Conservation (phyloP, 2,797 vertebrate genomes). For the Pantherophis vulpinus region DNA sequence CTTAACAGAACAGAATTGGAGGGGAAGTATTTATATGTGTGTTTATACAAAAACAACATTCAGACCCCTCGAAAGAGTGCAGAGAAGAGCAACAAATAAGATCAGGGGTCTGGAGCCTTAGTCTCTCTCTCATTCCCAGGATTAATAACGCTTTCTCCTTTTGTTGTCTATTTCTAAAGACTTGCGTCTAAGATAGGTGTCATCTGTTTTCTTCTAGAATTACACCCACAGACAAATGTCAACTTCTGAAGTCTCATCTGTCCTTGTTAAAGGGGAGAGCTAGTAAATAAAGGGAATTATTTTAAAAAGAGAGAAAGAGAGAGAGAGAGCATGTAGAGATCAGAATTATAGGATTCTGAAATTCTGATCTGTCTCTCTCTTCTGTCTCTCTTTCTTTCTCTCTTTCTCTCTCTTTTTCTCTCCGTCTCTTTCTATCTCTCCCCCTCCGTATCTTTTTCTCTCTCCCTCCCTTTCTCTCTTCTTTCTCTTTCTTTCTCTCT, state of each 20-base stretch:
- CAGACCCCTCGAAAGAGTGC: too few relatives aligned
- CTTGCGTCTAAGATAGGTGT: conserved; percentile 54
- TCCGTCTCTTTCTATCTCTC: too few relatives aligned
- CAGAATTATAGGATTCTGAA: not conserved
- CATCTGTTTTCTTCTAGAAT: conserved; percentile 61
- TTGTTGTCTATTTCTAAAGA: conserved; percentile 67
- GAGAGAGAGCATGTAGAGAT: not conserved
- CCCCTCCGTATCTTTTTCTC: too few relatives aligned
- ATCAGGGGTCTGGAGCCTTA: too few relatives aligned
- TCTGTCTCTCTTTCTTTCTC: too few relatives aligned
- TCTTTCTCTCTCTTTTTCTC: too few relatives aligned
- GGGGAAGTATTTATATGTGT: too few relatives aligned
- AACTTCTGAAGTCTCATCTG: conserved; percentile 39
- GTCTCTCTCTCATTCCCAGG: conserved; percentile 53
- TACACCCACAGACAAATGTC: conserved; percentile 64
- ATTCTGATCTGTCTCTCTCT: too few relatives aligned
- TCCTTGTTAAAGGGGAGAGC: conserved; percentile 48
- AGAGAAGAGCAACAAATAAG: too few relatives aligned
- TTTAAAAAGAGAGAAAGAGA: not conserved
- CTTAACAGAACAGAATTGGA: not conserved
- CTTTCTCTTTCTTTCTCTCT: too few relatives aligned
- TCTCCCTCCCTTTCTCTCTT: too few relatives aligned
- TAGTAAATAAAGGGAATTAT: not conserved
- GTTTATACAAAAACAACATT: too few relatives aligned
- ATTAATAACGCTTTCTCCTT: conserved; percentile 71